Conservation (phyloP, 2,888 invertebrate genomes). For the Automeris io region DNA sequence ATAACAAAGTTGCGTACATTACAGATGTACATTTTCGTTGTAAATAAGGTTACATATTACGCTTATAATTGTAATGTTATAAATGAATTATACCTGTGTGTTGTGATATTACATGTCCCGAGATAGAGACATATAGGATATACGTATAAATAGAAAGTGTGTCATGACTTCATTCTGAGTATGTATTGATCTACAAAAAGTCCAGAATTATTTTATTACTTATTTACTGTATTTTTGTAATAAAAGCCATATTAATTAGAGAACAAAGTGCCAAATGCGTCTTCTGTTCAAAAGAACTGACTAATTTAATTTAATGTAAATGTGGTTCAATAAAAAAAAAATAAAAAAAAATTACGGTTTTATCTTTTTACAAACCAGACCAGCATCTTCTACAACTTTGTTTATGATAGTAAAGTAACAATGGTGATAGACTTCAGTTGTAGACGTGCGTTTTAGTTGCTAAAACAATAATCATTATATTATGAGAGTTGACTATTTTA, state of each 20-base stretch:
- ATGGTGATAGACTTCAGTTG: too few species aligned
- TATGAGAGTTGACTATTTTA: too few species aligned
- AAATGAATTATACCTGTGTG: slow-evolving; percentile 11
- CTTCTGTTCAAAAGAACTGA: slow-evolving; percentile 69
- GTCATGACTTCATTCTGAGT: slow-evolving; percentile 18
- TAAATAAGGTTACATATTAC: slow-evolving; percentile 20
- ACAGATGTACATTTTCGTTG: too few species aligned
- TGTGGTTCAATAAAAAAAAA: slow-evolving; percentile 40
- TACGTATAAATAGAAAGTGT: slow-evolving; percentile 3
- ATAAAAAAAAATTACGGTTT: slow-evolving; percentile 17
- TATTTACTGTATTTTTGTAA: slow-evolving; percentile 9
- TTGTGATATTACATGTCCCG: slow-evolving; percentile 9
- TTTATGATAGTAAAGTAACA: too few species aligned
- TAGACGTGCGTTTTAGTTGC: too few species aligned
- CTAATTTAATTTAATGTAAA: slow-evolving; percentile 50
- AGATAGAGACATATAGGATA: slow-evolving; percentile 1
- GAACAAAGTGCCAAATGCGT: slow-evolving; percentile 73
- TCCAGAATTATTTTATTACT: slow-evolving; percentile 6
- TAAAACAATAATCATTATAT: too few species aligned
- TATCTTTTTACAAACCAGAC: background rate
- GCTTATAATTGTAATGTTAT: slow-evolving; percentile 15
- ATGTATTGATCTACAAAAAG: slow-evolving; percentile 17
- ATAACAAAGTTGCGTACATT: background rate
- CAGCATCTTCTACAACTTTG: too few species aligned
- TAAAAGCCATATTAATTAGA: slow-evolving; percentile 64